phyloP scores from a whole-genome alignment of 2,797 vertebrate genomes.

The Pogonophryne albipinna region DNA sequence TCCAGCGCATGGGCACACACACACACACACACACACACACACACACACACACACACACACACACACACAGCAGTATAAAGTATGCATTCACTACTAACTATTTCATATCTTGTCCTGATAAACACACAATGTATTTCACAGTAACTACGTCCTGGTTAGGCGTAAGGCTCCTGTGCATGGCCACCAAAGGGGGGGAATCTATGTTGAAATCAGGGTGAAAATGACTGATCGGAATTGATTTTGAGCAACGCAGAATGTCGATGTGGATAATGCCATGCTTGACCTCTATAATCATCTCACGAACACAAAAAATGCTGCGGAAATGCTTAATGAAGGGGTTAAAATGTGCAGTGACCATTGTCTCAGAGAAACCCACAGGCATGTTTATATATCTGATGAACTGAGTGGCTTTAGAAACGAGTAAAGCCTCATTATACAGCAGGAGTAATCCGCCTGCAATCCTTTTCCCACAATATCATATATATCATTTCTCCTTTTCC shows the following conservation, averaged over 20 bases:
- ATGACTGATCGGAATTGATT: constrained; percentile 30
- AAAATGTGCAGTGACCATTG: constrained; percentile 15
- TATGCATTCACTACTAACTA: constrained; percentile 26
- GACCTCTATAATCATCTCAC: constrained; percentile 37
- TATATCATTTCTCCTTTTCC: background rate
- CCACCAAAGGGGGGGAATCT: constrained; percentile 9
- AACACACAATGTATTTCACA: constrained; percentile 17
- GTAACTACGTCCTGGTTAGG: constrained; percentile 6
- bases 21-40: too few species aligned
- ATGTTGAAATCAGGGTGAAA: constrained; percentile 31
- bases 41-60: too few species aligned
- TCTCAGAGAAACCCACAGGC: constrained; percentile 55
- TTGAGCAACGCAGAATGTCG: constrained; percentile 13
- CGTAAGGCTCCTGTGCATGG: constrained; percentile 35
- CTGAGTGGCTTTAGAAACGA: constrained; percentile 39
- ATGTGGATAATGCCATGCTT: constrained; percentile 23
- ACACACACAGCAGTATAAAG: constrained; percentile 15
- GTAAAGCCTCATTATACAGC: constrained; percentile 8
- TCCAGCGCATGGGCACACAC: constrained; percentile 23
- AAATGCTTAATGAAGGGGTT: constrained; percentile 28
- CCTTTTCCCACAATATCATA: background rate
- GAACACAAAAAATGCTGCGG: constrained; percentile 23
- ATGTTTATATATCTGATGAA: constrained; percentile 59
- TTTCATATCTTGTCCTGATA: constrained; percentile 26
- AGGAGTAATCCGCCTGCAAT: constrained; percentile 10